Percentiles rank a stretch among this genome's conserved stretches.
phyloP scores from a whole-genome alignment of 2,888 invertebrate species.

The Limenitis camilla region DNA sequence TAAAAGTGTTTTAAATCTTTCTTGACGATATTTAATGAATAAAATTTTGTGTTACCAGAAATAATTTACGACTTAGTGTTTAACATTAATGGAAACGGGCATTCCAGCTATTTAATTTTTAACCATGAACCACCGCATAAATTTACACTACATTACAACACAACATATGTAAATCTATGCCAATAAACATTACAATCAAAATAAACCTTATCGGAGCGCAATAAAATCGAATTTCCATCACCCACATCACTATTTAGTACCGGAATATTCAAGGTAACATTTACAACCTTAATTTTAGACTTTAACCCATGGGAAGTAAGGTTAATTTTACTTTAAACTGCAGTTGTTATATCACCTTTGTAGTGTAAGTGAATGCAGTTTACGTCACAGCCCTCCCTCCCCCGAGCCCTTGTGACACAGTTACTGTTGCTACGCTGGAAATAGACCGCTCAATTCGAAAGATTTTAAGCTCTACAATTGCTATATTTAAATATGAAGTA shows the following conservation, averaged over 20 bases:
- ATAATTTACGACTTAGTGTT: too few relatives aligned
- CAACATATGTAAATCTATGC: too few relatives aligned
- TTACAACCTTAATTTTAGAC: conserved; percentile 28
- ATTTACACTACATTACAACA: too few relatives aligned
- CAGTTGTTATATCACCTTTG: conserved; percentile 30
- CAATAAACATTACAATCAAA: too few relatives aligned
- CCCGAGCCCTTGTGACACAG: conserved; percentile 58
- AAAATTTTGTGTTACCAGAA: too few relatives aligned
- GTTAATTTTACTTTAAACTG: conserved; percentile 24
- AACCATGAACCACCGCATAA: too few relatives aligned
- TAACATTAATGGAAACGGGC: too few relatives aligned
- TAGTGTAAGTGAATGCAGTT: conserved; percentile 44
- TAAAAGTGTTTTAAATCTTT: too few relatives aligned
- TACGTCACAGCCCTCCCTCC: conserved; percentile 49
- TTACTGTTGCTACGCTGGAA: conserved; percentile 55
- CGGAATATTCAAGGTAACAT: conserved; percentile 29
- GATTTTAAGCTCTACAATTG: conserved; percentile 18
- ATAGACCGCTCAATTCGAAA: conserved; percentile 27
- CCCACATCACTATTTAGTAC: conserved; percentile 26
- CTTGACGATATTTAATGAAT: too few relatives aligned
- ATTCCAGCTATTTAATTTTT: too few relatives aligned
- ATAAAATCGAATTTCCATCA: neutral
- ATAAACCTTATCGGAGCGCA: too few relatives aligned
- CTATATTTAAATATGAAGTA: neutral
- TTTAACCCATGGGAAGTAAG: conserved; percentile 24